A percentile compares a stretch with the other conserved stretches of the same genome.
Evolutionary conservation across 2,888 invertebrate species (phyloP).

Genomic region (Ormyrus rosae): DNA sequence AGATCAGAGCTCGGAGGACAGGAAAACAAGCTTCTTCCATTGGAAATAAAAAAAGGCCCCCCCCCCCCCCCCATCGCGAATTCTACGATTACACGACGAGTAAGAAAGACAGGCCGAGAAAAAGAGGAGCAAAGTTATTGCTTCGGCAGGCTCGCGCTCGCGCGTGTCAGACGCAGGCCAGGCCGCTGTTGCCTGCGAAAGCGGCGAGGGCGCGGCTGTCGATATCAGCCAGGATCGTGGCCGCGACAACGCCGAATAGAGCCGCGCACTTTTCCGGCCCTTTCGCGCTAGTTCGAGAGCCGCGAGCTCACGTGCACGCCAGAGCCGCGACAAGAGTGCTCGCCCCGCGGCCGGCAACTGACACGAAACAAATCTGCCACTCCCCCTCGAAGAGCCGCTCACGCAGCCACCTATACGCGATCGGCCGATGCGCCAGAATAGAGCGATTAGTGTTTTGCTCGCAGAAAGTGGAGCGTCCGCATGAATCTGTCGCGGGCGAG

Average conservation of each 20-base stretch:
- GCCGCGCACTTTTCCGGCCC: constrained; percentile 25
- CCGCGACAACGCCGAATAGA: constrained; percentile 56
- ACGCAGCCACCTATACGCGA: background rate
- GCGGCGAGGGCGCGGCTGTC: constrained; percentile 61
- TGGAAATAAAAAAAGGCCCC: no score
- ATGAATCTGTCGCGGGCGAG: background rate
- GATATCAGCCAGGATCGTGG: constrained; percentile 67
- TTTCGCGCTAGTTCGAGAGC: constrained; percentile 1
- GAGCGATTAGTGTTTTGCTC: background rate
- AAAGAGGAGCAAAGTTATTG: constrained; percentile 53
- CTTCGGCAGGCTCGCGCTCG: constrained; percentile 27
- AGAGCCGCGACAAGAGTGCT: background rate
- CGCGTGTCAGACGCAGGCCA: constrained; percentile 50
- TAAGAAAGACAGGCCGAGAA: constrained; percentile 33
- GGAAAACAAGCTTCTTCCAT: background rate
- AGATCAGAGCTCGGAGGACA: background rate
- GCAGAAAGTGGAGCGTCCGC: constrained; percentile 23
- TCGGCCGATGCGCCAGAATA: constrained; percentile 16
- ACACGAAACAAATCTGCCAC: constrained; percentile 72
- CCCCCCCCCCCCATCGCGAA: no score
- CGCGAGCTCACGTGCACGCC: background rate
- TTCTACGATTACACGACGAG: constrained; percentile 1
- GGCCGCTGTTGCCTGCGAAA: background rate
- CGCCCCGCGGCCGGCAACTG: constrained; percentile 69
- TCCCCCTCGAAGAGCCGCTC: background rate